Conservation (phyloP, 2,888 invertebrate species). For the Linnaemya vulpina region DNA sequence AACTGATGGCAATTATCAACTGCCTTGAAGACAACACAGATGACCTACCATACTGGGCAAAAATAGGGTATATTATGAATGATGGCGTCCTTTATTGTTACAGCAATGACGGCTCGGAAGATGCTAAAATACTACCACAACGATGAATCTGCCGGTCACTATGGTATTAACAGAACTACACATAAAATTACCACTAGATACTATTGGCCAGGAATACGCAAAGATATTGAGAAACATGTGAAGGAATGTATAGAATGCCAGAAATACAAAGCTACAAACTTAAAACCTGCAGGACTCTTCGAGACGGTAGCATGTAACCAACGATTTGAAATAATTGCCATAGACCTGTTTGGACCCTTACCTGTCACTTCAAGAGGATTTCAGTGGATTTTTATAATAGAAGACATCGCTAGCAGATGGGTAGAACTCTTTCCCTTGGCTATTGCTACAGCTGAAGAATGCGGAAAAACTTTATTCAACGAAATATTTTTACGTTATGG, state of each 20-base stretch:
- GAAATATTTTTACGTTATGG: too few species aligned
- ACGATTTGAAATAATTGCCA: slow-evolving; percentile 65
- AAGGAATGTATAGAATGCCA: slow-evolving; percentile 58
- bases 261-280: slow-evolving; percentile 63
- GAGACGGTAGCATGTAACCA: slow-evolving; percentile 62
- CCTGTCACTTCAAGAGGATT: not conserved
- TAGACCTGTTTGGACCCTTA: not conserved
- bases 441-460: not conserved
- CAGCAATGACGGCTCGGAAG: slow-evolving; percentile 31
- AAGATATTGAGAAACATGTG: slow-evolving; percentile 25
- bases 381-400: not conserved
- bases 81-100: slow-evolving; percentile 11
- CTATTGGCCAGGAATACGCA: slow-evolving; percentile 26
- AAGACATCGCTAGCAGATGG: not conserved
- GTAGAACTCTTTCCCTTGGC: not conserved
- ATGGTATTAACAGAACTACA: slow-evolving; percentile 43
- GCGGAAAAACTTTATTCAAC: not conserved
- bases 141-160: slow-evolving; percentile 42
- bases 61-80: slow-evolving; percentile 23
- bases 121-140: slow-evolving; percentile 15
- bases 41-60: slow-evolving; percentile 40
- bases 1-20: slow-evolving; percentile 35
- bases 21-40: slow-evolving; percentile 30
- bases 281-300: slow-evolving; percentile 70
- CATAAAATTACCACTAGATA: slow-evolving; percentile 19